phyloP scores from a whole-genome alignment of 1,140 invertebrate genomes.

The Drosophila serrata region DNA sequence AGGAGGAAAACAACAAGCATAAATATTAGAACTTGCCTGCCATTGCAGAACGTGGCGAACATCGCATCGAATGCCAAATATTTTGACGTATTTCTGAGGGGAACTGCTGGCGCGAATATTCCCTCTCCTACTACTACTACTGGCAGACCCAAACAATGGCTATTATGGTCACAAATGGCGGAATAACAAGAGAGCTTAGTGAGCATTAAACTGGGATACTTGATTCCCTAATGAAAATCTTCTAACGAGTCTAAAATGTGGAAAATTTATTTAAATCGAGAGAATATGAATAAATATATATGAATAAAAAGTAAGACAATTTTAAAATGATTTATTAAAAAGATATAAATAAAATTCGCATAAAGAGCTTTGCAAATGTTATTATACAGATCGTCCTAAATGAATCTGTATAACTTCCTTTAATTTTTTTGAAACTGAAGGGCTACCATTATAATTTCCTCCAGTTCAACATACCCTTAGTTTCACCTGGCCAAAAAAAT shows the following conservation, averaged over 20 bases:
- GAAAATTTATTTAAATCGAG: background rate
- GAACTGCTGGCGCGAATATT: constrained; percentile 2
- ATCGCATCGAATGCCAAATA: constrained; percentile 80
- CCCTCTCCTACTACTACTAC: background rate
- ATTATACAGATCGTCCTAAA: background rate
- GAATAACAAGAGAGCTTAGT: constrained; percentile 59
- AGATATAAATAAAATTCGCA: background rate
- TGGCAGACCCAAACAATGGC: constrained; percentile 50
- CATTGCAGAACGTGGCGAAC: constrained; percentile 48
- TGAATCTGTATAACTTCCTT: background rate
- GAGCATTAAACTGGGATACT: background rate
- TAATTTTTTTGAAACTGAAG: background rate
- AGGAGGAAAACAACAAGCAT: constrained; percentile 45
- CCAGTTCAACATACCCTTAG: constrained; percentile 4
- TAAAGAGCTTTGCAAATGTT: background rate
- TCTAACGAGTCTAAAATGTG: background rate
- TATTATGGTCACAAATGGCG: constrained; percentile 71
- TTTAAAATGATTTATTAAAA: background rate
- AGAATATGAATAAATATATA: background rate
- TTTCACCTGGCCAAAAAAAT: constrained; percentile 12
- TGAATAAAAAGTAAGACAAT: background rate
- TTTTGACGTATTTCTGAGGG: constrained; percentile 79
- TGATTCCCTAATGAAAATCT: constrained; percentile 4
- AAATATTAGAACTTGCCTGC: constrained; percentile 62
- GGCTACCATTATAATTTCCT: background rate